These are phyloP conservation scores for Cervus canadensis DNA, from an alignment of 2,113 vertebrate genomes.

Conservation along the genomic window DNA sequence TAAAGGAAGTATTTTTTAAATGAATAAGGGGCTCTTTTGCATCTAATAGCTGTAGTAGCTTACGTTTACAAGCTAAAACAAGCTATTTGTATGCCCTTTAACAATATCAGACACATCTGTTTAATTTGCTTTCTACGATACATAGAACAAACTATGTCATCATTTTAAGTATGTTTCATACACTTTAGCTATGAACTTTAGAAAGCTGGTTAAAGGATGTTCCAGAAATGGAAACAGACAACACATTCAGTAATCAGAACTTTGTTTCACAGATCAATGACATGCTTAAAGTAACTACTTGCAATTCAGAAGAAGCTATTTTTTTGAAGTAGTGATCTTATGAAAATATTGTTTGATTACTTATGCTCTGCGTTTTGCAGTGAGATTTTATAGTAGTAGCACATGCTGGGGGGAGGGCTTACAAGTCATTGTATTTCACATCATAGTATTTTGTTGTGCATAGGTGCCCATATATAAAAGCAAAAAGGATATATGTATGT, in stretches of 20 bases:
- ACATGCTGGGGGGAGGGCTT: background rate
- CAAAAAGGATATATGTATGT: background rate
- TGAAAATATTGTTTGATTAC: background rate
- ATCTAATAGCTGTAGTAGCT: background rate
- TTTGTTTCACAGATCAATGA: background rate
- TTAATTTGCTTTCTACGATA: background rate
- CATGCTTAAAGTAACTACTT: background rate
- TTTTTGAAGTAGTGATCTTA: background rate
- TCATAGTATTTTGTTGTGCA: background rate
- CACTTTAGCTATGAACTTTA: background rate
- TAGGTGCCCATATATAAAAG: background rate
- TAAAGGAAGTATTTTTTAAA: background rate
- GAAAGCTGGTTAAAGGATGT: background rate
- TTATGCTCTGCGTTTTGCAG: background rate
- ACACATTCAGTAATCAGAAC: background rate
- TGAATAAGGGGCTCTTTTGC: background rate
- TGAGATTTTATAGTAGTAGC: background rate
- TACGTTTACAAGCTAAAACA: background rate
- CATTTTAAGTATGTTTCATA: background rate
- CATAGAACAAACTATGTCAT: background rate
- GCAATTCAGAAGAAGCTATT: background rate
- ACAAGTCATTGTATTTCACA: background rate
- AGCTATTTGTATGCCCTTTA: background rate
- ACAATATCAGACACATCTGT: background rate
- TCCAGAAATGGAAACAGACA: background rate